A percentile compares a stretch with the other conserved stretches of the same genome.
Evolutionary conservation across 2,797 vertebrate species (phyloP).

Genomic region (Crax fasciolata): DNA sequence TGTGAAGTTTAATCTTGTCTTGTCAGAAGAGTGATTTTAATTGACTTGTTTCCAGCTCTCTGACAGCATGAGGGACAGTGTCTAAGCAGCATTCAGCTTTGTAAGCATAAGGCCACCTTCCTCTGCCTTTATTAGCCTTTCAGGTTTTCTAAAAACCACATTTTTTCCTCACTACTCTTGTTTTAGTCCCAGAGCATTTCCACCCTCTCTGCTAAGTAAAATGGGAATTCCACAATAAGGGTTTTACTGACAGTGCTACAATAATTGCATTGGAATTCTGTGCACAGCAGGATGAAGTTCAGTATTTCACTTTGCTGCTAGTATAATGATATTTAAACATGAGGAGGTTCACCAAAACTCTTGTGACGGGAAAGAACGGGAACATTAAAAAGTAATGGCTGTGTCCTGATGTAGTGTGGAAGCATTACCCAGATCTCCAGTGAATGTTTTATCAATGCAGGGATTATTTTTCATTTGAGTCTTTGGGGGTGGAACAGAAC

Average conservation of each 20-base stretch:
- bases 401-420: background rate
- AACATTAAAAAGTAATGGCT: background rate
- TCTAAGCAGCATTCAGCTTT: background rate
- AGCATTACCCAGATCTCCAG: background rate
- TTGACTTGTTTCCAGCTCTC: background rate
- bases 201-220: background rate
- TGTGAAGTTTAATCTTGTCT: background rate
- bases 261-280: background rate
- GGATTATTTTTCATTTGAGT: slow-evolving; percentile 35
- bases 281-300: background rate
- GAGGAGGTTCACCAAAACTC: slow-evolving; percentile 12
- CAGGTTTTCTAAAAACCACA: background rate
- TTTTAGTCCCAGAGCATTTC: background rate
- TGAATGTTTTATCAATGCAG: background rate
- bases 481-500: background rate
- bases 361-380: background rate
- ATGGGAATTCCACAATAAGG: background rate
- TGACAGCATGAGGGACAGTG: background rate
- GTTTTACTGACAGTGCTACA: background rate
- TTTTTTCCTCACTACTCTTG: background rate
- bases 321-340: slow-evolving; percentile 39
- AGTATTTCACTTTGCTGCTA: background rate
- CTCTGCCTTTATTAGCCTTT: background rate
- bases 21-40: background rate
- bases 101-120: background rate